Conservation (phyloP, 2,113 vertebrate genomes). For the Columba janthina region DNA sequence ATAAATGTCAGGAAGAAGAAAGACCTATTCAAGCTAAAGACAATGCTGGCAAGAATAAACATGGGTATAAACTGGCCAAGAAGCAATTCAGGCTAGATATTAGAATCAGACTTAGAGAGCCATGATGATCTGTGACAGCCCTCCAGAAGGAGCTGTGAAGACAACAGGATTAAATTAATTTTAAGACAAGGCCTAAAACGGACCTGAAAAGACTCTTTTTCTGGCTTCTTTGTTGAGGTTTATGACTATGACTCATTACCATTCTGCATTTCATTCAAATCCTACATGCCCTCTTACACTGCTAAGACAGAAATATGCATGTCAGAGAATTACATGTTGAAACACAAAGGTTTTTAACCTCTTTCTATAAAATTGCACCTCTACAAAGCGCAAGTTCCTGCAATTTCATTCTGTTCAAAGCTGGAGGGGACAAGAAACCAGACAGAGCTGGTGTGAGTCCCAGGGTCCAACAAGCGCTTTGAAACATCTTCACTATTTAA, state of each 20-base stretch:
- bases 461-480: constrained; percentile 43
- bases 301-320: constrained; percentile 28
- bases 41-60: constrained; percentile 51
- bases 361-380: constrained; percentile 40
- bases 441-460: constrained; percentile 32
- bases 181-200: not conserved
- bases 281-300: constrained; percentile 31
- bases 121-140: not conserved
- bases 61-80: not conserved
- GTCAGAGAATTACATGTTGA: constrained; percentile 42
- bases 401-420: constrained; percentile 13
- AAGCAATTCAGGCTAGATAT: constrained; percentile 19
- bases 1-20: constrained; percentile 55
- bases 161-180: constrained; percentile 25
- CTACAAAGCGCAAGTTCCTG: constrained; percentile 28
- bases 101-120: constrained; percentile 19
- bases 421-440: constrained; percentile 57
- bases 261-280: constrained; percentile 38
- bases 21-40: constrained; percentile 43
- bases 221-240: constrained; percentile 29
- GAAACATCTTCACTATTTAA: constrained; percentile 54
- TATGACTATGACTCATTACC: constrained; percentile 39
- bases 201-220: constrained; percentile 9
- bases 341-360: constrained; percentile 47
- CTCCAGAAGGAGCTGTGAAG: not conserved